Evolutionary conservation across 2,888 invertebrate species (phyloP).

Genomic region (Selenia dentaria): DNA sequence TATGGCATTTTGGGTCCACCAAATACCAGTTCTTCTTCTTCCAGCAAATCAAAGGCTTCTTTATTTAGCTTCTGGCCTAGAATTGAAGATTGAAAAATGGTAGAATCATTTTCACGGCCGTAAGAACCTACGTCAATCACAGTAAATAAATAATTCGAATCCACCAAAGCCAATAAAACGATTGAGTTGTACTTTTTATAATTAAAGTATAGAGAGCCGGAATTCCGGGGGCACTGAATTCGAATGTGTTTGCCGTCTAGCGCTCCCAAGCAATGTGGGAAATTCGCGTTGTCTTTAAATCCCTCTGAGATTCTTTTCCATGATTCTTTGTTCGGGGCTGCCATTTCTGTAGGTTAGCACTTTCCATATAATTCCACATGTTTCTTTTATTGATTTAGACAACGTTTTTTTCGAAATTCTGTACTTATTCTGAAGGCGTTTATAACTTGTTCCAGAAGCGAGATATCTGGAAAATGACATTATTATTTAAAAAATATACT

Average conservation of each 20-base stretch:
- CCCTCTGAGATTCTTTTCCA: constrained; percentile 27
- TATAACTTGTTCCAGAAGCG: constrained; percentile 28
- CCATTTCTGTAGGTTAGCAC: constrained; percentile 30
- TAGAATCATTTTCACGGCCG: constrained; percentile 20
- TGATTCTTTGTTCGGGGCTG: constrained; percentile 27
- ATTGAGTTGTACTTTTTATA: constrained; percentile 27
- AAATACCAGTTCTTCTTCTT: constrained; percentile 22
- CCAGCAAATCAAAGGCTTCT: constrained; percentile 19
- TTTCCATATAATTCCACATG: constrained; percentile 28
- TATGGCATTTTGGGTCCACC: constrained; percentile 19
- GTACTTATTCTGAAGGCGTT: constrained; percentile 30
- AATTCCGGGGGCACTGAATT: constrained; percentile 12
- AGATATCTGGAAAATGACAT: constrained; percentile 28
- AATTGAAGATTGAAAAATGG: constrained; percentile 20
- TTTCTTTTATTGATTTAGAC: constrained; percentile 28
- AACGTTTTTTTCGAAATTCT: constrained; percentile 30
- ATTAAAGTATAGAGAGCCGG: constrained; percentile 25
- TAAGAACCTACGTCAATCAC: constrained; percentile 30
- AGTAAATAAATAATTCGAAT: constrained; percentile 30
- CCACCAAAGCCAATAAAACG: constrained; percentile 24
- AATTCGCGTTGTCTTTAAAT: constrained; percentile 8
- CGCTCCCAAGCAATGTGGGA: constrained; percentile 12
- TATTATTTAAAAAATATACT: constrained; percentile 20
- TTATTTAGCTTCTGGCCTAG: constrained; percentile 18
- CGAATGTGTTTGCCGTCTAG: constrained; percentile 17